Evolutionary conservation across 2,113 vertebrate genomes (phyloP).

Genomic region (Quiscalus mexicanus): DNA sequence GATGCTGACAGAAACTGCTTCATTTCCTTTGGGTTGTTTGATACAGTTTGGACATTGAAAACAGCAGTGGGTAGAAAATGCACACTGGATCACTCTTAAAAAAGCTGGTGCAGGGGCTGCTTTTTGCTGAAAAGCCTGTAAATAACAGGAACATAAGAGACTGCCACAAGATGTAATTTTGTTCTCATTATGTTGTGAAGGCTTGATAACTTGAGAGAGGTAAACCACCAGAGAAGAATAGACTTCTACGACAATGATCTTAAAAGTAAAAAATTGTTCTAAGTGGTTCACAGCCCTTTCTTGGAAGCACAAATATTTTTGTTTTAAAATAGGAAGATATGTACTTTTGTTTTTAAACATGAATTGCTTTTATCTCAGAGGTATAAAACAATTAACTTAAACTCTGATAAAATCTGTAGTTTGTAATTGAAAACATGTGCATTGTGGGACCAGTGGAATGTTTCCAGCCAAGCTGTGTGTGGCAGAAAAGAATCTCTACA

Average conservation of each 20-base stretch:
- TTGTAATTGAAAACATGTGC: constrained; percentile 75
- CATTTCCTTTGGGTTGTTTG: constrained; percentile 58
- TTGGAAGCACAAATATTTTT: constrained; percentile 27
- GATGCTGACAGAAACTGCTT: constrained; percentile 52
- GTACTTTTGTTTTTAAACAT: constrained; percentile 41
- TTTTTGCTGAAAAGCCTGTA: constrained; percentile 25
- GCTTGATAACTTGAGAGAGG: constrained; percentile 4
- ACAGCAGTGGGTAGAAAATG: neutral
- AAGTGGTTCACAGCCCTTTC: neutral
- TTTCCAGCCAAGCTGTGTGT: constrained; percentile 71
- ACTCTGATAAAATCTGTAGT: constrained; percentile 67
- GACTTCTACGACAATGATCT: neutral
- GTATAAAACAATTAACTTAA: constrained; percentile 68
- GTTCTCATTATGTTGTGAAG: constrained; percentile 49
- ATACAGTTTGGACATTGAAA: constrained; percentile 16
- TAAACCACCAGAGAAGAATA: constrained; percentile 22
- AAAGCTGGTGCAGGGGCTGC: neutral
- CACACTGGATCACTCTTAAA: neutral
- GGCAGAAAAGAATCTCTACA: constrained; percentile 72
- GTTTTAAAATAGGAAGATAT: constrained; percentile 32
- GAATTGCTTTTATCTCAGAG: constrained; percentile 62
- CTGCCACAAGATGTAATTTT: constrained; percentile 16
- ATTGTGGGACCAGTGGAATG: constrained; percentile 38
- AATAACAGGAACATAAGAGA: constrained; percentile 18
- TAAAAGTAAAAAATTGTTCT: constrained; percentile 17